Conservation (phyloP, 1,140 invertebrate species). For the Procambarus virginalis region DNA sequence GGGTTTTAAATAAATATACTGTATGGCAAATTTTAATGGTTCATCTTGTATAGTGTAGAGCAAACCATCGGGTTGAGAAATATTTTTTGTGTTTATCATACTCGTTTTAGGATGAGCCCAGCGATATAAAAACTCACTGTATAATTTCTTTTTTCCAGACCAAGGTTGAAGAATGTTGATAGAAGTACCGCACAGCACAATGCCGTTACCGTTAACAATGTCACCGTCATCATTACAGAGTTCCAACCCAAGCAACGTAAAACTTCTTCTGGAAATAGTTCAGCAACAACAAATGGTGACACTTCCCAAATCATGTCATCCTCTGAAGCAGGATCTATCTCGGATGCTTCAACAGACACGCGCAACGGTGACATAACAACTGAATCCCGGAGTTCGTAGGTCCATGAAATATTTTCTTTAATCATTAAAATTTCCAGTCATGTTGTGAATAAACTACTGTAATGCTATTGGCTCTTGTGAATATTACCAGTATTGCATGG, state of each 20-base stretch:
- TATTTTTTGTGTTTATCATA: too few species aligned
- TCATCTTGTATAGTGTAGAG: too few species aligned
- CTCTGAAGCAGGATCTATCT: slow-evolving; percentile 67
- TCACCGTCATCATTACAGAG: slow-evolving; percentile 97
- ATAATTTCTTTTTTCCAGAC: slow-evolving; percentile 71
- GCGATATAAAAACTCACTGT: too few species aligned
- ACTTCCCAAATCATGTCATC: slow-evolving; percentile 59
- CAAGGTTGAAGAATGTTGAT: slow-evolving; percentile 92
- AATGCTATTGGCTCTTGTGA: not conserved
- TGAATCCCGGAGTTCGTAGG: slow-evolving; percentile 66
- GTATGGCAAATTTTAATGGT: too few species aligned
- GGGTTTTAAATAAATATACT: too few species aligned
- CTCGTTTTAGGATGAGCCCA: too few species aligned
- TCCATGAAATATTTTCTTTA: not conserved
- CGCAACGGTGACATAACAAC: slow-evolving; percentile 65
- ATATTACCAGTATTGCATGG: not conserved
- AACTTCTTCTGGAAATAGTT: slow-evolving; percentile 49
- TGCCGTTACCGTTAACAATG: slow-evolving; percentile 96
- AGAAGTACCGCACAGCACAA: slow-evolving; percentile 90
- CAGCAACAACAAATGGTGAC: slow-evolving; percentile 57
- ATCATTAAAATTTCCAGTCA: not conserved
- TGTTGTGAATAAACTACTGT: not conserved
- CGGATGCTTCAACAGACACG: slow-evolving; percentile 64
- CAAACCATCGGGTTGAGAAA: too few species aligned
- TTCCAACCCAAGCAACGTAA: slow-evolving; percentile 89